A percentile compares a stretch with the other conserved stretches of the same genome.
Evolutionary conservation across 2,113 vertebrate genomes (phyloP).

Genomic region (Origma solitaria): DNA sequence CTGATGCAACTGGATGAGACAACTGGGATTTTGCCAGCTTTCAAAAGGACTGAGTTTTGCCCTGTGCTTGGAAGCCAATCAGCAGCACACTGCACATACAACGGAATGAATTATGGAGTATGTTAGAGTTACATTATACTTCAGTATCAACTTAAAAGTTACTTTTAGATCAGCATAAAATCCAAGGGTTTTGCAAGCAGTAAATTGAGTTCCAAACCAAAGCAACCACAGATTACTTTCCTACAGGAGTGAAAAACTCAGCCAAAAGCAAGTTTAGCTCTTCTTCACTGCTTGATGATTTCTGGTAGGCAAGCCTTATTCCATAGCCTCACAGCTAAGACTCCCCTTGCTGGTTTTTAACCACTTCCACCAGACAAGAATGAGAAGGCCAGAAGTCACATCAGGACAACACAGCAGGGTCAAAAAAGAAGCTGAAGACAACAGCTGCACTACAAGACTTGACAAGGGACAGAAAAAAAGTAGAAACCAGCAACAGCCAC

Average conservation of each 20-base stretch:
- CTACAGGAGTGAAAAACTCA: slow-evolving; percentile 30
- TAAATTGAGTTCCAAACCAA: slow-evolving; percentile 48
- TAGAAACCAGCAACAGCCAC: not conserved
- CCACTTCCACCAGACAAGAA: slow-evolving; percentile 47
- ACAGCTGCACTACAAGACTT: not conserved
- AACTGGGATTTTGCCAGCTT: not conserved
- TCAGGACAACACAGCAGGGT: slow-evolving; percentile 41
- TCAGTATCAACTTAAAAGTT: slow-evolving; percentile 18
- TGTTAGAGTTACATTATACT: not conserved
- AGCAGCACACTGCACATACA: not conserved
- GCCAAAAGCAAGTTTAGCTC: slow-evolving; percentile 60
- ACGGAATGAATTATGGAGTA: not conserved
- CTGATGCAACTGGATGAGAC: not conserved
- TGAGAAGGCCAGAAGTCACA: slow-evolving; percentile 45
- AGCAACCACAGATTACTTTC: slow-evolving; percentile 60
- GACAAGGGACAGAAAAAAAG: not conserved
- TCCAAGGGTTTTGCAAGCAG: slow-evolving; percentile 25
- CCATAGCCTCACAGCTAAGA: slow-evolving; percentile 25
- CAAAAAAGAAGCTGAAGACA: not conserved
- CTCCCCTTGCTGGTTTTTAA: slow-evolving; percentile 46
- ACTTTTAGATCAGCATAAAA: slow-evolving; percentile 62
- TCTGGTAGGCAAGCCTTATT: slow-evolving; percentile 49
- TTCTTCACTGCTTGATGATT: slow-evolving; percentile 41
- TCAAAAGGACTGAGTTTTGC: not conserved
- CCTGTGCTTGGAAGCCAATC: not conserved